A percentile compares a stretch with the other conserved stretches of the same genome.
Evolutionary conservation across 1,140 invertebrate species (phyloP).

Genomic region (Aphis gossypii): DNA sequence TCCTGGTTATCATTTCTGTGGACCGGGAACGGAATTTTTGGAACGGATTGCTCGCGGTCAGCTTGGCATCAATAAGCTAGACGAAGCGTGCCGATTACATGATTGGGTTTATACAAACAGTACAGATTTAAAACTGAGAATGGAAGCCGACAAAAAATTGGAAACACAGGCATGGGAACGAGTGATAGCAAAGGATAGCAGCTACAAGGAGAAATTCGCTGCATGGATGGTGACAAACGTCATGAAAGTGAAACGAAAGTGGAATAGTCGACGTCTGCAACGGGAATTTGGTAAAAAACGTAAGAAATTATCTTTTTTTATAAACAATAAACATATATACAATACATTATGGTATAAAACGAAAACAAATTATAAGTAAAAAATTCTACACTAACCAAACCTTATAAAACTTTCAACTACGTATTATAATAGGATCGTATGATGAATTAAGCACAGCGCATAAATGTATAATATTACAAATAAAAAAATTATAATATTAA

Average conservation of each 20-base stretch:
- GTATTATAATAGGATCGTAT: neutral
- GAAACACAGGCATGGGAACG: slow-evolving; percentile 31
- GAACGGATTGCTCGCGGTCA: neutral
- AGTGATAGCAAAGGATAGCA: slow-evolving; percentile 62
- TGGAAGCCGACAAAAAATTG: slow-evolving; percentile 30
- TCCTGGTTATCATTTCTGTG: slow-evolving; percentile 49
- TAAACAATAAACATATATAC: neutral
- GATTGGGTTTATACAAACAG: slow-evolving; percentile 12
- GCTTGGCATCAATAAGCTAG: slow-evolving; percentile 27
- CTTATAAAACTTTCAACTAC: neutral
- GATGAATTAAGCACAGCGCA: neutral
- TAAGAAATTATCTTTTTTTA: neutral
- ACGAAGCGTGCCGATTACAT: slow-evolving; percentile 32
- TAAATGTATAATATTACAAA: no score
- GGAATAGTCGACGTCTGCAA: neutral
- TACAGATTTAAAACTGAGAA: neutral
- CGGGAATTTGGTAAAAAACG: neutral
- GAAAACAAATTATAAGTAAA: neutral
- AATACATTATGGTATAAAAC: neutral
- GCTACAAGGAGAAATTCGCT: slow-evolving; percentile 62
- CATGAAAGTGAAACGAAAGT: slow-evolving; percentile 62
- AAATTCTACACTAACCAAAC: neutral
- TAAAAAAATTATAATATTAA: no score
- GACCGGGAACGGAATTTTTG: slow-evolving; percentile 36
- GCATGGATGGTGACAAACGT: slow-evolving; percentile 62